Evolutionary conservation across 37 sponge, comb jelly and placozoan genomes (phyloP).

Genomic region (Spongilla lacustris): DNA sequence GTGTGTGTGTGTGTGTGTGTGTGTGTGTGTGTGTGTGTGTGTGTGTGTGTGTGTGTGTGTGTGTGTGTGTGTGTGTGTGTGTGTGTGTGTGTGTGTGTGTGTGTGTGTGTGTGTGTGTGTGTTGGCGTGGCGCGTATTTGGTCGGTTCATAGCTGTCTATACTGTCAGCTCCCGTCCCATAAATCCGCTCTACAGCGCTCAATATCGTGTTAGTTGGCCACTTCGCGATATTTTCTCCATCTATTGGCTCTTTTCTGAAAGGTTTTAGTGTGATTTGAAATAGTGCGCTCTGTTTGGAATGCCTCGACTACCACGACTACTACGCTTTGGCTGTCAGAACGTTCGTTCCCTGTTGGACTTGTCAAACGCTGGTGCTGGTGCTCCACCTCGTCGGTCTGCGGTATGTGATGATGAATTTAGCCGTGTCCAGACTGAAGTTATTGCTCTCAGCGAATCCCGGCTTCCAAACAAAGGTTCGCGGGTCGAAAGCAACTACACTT

Average conservation of each 20-base stretch:
- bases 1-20: no score
- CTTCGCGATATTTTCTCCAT: background rate
- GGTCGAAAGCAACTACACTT: background rate
- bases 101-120: background rate
- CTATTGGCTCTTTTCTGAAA: background rate
- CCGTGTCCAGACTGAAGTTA: background rate
- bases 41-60: background rate
- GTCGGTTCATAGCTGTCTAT: no score
- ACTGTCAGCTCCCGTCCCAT: background rate
- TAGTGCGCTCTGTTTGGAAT: background rate
- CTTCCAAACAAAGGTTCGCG: background rate
- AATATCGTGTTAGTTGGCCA: background rate
- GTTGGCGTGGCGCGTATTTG: background rate
- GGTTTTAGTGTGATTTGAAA: no score
- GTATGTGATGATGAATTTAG: background rate
- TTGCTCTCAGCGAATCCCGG: background rate
- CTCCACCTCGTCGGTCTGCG: background rate
- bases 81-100: background rate
- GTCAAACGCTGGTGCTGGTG: background rate
- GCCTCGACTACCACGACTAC: background rate
- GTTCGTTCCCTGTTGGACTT: background rate
- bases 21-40: background rate
- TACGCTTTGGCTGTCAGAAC: background rate
- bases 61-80: background rate
- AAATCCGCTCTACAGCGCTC: background rate